These are phyloP conservation scores for Apis dorsata DNA, from an alignment of 1,140 invertebrate genomes.

Conservation along the genomic window DNA sequence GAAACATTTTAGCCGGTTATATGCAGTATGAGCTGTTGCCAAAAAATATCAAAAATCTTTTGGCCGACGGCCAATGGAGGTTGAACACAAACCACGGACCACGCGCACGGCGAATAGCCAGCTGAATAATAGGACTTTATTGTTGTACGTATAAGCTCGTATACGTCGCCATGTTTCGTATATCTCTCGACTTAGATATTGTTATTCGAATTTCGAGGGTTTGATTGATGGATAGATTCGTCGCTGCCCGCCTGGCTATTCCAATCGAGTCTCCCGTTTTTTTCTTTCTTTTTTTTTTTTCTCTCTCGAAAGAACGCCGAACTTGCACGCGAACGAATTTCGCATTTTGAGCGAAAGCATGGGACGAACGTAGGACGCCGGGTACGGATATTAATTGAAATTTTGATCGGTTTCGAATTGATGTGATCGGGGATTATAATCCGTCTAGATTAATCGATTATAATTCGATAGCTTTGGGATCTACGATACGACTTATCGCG, in stretches of 20 bases:
- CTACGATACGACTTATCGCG: not conserved
- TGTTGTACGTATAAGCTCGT: conserved; percentile 45
- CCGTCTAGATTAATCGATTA: not conserved
- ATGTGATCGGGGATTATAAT: not conserved
- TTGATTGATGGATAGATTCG: conserved; percentile 16
- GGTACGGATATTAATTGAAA: not conserved
- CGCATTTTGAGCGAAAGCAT: too few species aligned
- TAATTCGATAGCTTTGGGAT: not conserved
- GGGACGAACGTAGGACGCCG: not conserved
- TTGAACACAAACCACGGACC: conserved; percentile 62
- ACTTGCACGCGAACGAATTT: not conserved
- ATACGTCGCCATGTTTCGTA: conserved; percentile 17
- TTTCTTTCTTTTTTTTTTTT: not conserved
- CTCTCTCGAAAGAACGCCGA: not conserved
- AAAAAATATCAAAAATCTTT: conserved; percentile 76
- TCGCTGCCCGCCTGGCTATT: not conserved
- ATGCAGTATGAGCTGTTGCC: conserved; percentile 70
- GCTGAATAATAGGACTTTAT: conserved; percentile 71
- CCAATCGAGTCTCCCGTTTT: not conserved
- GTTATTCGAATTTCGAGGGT: conserved; percentile 6
- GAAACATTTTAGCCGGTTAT: conserved; percentile 74
- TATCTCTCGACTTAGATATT: conserved; percentile 47
- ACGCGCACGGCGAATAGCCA: conserved; percentile 62
- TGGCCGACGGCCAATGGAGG: conserved; percentile 65
- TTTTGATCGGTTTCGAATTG: not conserved